Conservation (phyloP, 2,888 invertebrate genomes). For the Cataglyphis albicans region DNA sequence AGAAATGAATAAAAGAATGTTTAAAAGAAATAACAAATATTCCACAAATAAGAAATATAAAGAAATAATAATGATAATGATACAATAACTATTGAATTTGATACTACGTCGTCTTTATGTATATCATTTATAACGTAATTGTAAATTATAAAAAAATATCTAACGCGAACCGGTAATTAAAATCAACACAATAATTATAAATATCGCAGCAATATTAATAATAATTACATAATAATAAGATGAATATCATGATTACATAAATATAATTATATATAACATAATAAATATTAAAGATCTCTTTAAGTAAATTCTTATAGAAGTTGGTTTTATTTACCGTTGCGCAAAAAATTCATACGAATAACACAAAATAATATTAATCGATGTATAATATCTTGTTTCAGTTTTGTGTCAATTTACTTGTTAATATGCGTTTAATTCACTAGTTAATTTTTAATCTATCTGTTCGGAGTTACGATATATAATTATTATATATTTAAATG, state of each 20-base stretch:
- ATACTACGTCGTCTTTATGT: background rate
- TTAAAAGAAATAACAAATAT: constrained; percentile 10
- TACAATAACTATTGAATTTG: background rate
- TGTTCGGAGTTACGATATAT: constrained; percentile 39
- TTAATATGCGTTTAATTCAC: constrained; percentile 50
- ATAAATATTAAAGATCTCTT: background rate
- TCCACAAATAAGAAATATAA: constrained; percentile 17
- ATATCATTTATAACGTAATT: constrained; percentile 16
- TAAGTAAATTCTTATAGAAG: background rate
- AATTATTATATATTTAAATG: constrained; percentile 69
- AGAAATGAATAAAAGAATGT: too few relatives aligned
- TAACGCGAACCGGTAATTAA: constrained; percentile 44
- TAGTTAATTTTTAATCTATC: constrained; percentile 49
- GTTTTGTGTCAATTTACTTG: constrained; percentile 29
- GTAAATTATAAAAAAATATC: background rate
- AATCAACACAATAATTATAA: constrained; percentile 36
- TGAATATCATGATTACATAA: background rate
- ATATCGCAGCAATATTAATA: background rate
- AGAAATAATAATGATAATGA: background rate
- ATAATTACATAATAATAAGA: background rate
- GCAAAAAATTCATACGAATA: constrained; percentile 23
- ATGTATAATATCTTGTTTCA: constrained; percentile 25
- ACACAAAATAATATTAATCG: constrained; percentile 43
- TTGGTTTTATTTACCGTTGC: constrained; percentile 32
- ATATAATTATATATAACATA: background rate